These are phyloP conservation scores for Prosapia bicincta DNA, from an alignment of 2,888 invertebrate species.

Conservation along the genomic window DNA sequence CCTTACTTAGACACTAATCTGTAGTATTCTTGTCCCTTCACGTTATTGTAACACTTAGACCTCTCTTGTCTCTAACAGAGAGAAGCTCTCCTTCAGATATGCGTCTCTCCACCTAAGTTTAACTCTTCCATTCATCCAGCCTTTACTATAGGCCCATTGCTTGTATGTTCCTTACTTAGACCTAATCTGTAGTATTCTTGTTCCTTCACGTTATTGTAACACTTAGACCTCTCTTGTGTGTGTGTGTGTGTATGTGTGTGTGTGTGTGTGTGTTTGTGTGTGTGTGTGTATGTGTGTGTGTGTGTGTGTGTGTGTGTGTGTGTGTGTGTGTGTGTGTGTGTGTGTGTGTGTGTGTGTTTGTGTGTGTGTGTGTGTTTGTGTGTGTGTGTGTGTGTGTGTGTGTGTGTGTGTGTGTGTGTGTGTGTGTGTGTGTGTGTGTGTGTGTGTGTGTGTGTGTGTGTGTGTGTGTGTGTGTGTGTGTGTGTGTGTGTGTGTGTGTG, in stretches of 20 bases:
- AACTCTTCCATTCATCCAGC: too few relatives aligned
- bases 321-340: conserved; percentile 5
- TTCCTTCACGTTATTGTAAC: background rate
- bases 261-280: conserved; percentile 3
- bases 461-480: background rate
- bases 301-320: conserved; percentile 5
- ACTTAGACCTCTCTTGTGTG: background rate
- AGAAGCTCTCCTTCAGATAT: too few relatives aligned
- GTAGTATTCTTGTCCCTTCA: too few relatives aligned
- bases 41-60: too few relatives aligned
- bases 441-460: background rate
- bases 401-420: conserved; percentile 5
- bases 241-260: conserved; percentile 3
- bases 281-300: conserved; percentile 3
- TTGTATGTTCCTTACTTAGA: too few relatives aligned
- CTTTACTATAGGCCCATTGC: too few relatives aligned
- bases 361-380: conserved; percentile 3
- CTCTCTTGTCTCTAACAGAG: too few relatives aligned
- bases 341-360: conserved; percentile 3
- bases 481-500: background rate
- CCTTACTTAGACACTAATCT: too few relatives aligned
- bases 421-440: background rate
- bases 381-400: conserved; percentile 5
- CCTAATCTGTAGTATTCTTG: too few relatives aligned
- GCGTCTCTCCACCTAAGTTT: too few relatives aligned